These are phyloP conservation scores for Neocloeon triangulifer DNA, from an alignment of 1,140 invertebrate genomes.

Conservation along the genomic window DNA sequence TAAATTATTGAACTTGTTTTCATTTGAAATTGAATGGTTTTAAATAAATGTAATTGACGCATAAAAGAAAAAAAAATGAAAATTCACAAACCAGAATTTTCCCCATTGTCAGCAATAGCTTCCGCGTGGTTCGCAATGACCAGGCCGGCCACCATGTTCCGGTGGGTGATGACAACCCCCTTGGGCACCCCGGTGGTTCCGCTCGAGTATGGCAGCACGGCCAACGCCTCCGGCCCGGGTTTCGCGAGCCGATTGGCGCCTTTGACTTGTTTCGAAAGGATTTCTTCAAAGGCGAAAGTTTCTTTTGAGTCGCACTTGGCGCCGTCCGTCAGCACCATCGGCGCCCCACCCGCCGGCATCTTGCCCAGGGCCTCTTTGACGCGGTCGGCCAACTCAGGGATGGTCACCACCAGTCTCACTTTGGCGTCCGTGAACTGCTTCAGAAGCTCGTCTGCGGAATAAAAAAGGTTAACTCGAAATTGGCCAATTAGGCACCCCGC, in stretches of 20 bases:
- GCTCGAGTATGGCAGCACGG: slow-evolving; percentile 46
- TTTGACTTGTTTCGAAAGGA: too few species aligned
- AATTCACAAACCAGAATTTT: background rate
- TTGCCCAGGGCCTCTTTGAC: too few species aligned
- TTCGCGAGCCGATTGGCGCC: too few species aligned
- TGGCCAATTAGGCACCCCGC: too few species aligned
- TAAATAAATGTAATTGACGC: background rate
- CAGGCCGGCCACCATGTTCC: slow-evolving; percentile 46
- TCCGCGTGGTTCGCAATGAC: slow-evolving; percentile 22
- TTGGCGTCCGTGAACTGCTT: slow-evolving; percentile 39
- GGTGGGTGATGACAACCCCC: slow-evolving; percentile 68
- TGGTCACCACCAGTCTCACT: slow-evolving; percentile 41
- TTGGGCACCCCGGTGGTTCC: slow-evolving; percentile 81
- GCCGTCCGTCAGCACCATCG: too few species aligned
- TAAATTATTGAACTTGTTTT: background rate
- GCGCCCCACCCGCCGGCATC: too few species aligned
- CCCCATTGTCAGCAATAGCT: background rate
- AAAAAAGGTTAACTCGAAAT: too few species aligned
- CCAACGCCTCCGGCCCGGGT: too few species aligned
- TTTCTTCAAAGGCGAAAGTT: too few species aligned
- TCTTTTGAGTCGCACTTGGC: too few species aligned
- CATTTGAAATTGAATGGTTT: background rate
- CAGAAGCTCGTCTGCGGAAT: slow-evolving; percentile 43
- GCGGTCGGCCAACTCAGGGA: slow-evolving; percentile 27
- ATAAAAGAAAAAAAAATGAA: background rate